Evolutionary conservation across 1,140 invertebrate genomes (phyloP), one percentile per base, ranked within the genome.

Genomic region (Nephotettix cincticeps): DNA sequence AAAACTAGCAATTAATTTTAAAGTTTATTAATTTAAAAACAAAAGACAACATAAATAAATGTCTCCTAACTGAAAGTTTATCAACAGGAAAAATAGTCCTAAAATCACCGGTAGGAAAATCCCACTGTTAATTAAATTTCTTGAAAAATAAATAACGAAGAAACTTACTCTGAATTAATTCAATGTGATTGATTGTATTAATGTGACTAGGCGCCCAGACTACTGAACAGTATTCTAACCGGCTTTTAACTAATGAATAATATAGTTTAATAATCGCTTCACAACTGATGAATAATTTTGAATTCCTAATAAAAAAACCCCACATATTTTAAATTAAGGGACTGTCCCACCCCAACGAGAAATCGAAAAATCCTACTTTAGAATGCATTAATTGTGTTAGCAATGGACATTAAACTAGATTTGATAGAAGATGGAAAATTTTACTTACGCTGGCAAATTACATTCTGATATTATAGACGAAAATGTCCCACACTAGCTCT

Each of bases 131-230:
- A 54, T 54, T 6, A 54, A 54, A 54, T 54, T 21, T 54, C 23
- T 54, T 54, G 23, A 54, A 54, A 54, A n/a, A 54, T 54, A 54
- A 14, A 54, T 54, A 54, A 6, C 47, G 13, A n/a, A 54, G 21
- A 54, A 54, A 54, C 47, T 54, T 54, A 19, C 23, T 54, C n/a
- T 54, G 47, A 54, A 54, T 54, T 14, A 54, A 6, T 19, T 54
- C 47, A 6, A 54, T 11, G 6, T 11, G 23, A 21, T n/a, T n/a
- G 47, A 54, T 54, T 6, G 6, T 54, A 54, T 21, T 6, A 11
- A 54, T 11, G 13, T 11, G 23, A 54, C 6, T n/a, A 54, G 47
- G 47, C 13, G 11, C 19, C 47, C 47, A 54, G 6, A 54, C 23
- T 54, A 54, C 6, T 11, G 47, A 6, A 21, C 47, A 54, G 23